Evolutionary conservation across 2,797 vertebrate genomes (phyloP), one percentile per base, ranked within the genome.

Genomic region (Coendou prehensilis): DNA sequence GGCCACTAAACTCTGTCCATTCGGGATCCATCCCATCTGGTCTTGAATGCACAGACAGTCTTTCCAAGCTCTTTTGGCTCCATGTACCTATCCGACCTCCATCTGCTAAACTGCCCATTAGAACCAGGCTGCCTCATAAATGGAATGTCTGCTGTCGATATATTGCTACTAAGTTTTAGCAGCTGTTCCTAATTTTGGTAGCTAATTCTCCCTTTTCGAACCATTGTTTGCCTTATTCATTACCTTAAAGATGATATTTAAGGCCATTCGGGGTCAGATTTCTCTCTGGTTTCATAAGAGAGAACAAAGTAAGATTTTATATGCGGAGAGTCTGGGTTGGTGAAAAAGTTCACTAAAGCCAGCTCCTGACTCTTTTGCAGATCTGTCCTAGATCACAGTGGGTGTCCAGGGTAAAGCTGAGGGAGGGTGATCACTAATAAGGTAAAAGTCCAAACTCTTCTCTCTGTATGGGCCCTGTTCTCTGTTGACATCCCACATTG

Each of bases 141-240:
- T 83, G 95, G 6, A 56, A 57, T 95, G 37, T 95, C 0, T 9
- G 37, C 56, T 95, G 26, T 90, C 22, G 26, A 52, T 95, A 71
- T 81, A 57, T 63, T 8, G 4, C 50, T 73, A 30, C 2, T 7
- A 75, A 6, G 0, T 81, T 73, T 73, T 26, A 97, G 56, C 17
- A 92, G 7, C 56, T 97, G 50, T 41, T 94, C 6, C 37, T 96
- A 14, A 82, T 56, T 91, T 97, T 96, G 14, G 6, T 90, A 75
- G 45, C n/a, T 75, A 78, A 6, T 94, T 88, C 64, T 63, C 79
- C 10, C 20, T 80, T 30, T 94, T 87, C 59, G 57, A 61, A 92
- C 33, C 14, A 33, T 50, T 84, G 15, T 67, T 92, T 76, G 22
- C 18, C 22, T 93, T 87, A 28, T 10, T 64, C 20, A 54, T 61